These are phyloP conservation scores for Tychaedon coryphoeus DNA, from an alignment of 2,113 vertebrate genomes.

Conservation along the genomic window DNA sequence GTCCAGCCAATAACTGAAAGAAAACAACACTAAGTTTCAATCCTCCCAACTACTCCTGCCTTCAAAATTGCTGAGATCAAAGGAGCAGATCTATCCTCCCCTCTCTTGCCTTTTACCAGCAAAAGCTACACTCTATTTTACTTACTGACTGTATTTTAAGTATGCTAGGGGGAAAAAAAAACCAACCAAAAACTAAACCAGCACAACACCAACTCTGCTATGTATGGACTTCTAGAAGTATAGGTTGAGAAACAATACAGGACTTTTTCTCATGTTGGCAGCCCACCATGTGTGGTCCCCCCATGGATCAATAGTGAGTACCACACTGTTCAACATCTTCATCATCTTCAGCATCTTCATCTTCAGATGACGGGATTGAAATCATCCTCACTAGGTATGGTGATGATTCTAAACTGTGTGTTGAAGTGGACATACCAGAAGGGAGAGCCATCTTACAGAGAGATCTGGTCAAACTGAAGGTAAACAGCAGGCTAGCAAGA, in stretches of 20 bases:
- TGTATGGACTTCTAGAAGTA: background rate
- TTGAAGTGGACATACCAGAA: background rate
- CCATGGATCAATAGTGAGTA: no score
- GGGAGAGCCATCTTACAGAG: background rate
- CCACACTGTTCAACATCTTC: background rate
- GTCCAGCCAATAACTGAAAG: background rate
- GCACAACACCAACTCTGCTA: background rate
- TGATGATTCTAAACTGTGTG: background rate
- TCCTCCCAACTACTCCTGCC: background rate
- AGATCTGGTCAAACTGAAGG: background rate
- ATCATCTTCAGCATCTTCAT: background rate
- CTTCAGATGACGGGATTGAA: background rate
- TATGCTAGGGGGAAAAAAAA: rapidly evolving
- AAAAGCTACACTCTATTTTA: background rate
- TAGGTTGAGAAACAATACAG: background rate
- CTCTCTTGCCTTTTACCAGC: background rate
- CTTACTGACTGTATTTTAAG: background rate
- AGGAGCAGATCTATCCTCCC: background rate
- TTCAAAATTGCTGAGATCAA: background rate
- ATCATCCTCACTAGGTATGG: background rate
- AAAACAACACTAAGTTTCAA: background rate
- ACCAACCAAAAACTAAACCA: background rate
- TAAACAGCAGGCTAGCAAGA: background rate
- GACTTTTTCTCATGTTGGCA: background rate
- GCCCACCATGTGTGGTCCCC: background rate